Percentiles rank a stretch among this genome's conserved stretches.
Evolutionary conservation across 1,140 invertebrate species (phyloP).

Genomic region (Oncopodura yosiiana): DNA sequence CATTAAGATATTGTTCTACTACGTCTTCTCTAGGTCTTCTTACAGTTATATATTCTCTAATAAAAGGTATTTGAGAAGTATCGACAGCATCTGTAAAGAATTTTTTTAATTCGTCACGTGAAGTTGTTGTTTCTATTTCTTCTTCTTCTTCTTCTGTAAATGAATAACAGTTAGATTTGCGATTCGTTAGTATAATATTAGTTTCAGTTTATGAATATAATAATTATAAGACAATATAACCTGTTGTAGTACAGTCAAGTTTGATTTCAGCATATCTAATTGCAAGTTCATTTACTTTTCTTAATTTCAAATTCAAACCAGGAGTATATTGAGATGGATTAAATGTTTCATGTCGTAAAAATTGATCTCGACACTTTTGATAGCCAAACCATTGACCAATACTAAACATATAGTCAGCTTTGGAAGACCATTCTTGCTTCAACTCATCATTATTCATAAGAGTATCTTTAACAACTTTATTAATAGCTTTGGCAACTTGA

Average conservation of each 20-base stretch:
- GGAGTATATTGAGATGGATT: conserved; percentile 10
- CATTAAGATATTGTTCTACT: not conserved
- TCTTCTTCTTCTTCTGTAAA: not conserved
- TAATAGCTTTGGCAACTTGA: conserved; percentile 43
- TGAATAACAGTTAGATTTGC: not conserved
- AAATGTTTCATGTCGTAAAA: conserved; percentile 38
- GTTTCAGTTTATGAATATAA: not conserved
- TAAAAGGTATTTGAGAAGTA: not conserved
- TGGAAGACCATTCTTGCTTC: not conserved
- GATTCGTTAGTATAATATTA: not conserved
- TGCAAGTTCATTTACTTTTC: conserved; percentile 2
- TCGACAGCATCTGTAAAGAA: not conserved
- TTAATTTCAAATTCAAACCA: not conserved
- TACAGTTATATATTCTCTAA: conserved; percentile 7
- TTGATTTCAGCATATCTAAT: not conserved
- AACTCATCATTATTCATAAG: not conserved
- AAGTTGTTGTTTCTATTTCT: not conserved
- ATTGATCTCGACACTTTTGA: conserved; percentile 48
- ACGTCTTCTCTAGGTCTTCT: conserved; percentile 12
- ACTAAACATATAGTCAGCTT: conserved; percentile 45
- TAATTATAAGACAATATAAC: not conserved
- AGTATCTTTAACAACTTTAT: conserved; percentile 34
- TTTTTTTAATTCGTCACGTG: not conserved
- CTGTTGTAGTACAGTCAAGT: not conserved
- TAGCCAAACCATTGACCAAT: conserved; percentile 53